Evolutionary conservation across 1,140 invertebrate genomes (phyloP), one percentile per base, ranked within the genome.

Genomic region (Campoletis sonorensis): DNA sequence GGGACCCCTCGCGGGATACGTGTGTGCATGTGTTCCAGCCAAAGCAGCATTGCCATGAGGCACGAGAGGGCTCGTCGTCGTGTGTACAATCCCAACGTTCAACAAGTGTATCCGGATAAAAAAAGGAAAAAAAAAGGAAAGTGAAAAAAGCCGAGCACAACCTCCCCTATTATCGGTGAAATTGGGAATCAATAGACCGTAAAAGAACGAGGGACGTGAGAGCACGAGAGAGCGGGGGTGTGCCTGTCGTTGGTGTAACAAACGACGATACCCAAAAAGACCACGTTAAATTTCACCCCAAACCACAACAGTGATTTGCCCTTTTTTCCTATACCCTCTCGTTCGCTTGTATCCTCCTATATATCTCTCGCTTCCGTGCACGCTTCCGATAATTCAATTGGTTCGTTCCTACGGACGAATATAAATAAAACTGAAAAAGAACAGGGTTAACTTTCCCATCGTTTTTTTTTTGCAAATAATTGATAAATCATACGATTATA

Each of bases 41-140:
- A 87, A n/a, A 40, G 30, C 54, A 70, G 61, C 67, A 72, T 82
- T 78, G 27, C 77, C 77, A 73, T 79, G 26, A 79, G 68, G 75
- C 81, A 82, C 81, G 81, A 82, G 61, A 64, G 61, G 61, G 67
- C 76, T 16, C 51, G 45, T 84, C 80, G 79, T 84, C 80, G 84
- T 70, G 27, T 30, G 30, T 80, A 86, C 81, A 83, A 27, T 81
- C 84, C 85, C 83, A 80, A 84, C 85, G 87, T 86, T 92, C 91
- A 92, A 92, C 91, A 92, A 92, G 91, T 92, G 91, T 91, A 91
- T 89, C 85, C 86, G 86, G 83, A 85, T 87, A 87, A 89, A 89
- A 90, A 85, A 88, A 86, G 85, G 58, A 72, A 79, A 78, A 81
- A 83, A 77, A 78, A 73, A 70, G 15, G 51, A 49, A 23, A 77